Conservation (phyloP, 2,797 vertebrate genomes). For the Gorsachius magnificus region DNA sequence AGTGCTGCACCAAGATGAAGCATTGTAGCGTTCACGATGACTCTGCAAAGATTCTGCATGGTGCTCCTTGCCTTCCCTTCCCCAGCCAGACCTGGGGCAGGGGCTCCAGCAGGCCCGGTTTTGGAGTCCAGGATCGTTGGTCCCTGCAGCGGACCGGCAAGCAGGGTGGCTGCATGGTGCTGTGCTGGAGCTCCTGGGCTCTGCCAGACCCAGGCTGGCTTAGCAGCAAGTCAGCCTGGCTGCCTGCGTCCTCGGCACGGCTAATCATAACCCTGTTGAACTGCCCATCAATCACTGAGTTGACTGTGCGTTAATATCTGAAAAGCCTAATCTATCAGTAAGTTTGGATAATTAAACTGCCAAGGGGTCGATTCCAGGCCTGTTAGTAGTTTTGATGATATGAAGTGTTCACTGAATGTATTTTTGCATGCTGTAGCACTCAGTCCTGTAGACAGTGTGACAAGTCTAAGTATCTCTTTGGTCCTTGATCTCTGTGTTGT, state of each 20-base stretch:
- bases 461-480: not conserved
- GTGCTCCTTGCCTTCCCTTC: not conserved
- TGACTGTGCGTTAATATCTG: not conserved
- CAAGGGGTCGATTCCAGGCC: not conserved
- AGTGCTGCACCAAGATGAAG: not conserved
- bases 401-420: not conserved
- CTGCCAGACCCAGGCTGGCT: not conserved
- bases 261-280: not conserved
- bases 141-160: not conserved
- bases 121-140: not conserved
- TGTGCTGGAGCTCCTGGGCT: not conserved
- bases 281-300: not conserved
- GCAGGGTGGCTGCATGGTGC: not conserved
- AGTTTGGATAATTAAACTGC: not conserved
- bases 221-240: not conserved
- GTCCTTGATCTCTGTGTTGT: not conserved
- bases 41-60: not conserved
- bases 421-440: not conserved
- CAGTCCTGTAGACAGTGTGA: not conserved
- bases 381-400: not conserved
- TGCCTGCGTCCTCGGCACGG: not conserved
- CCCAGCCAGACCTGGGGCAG: not conserved
- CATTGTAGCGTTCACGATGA: fast-evolving
- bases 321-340: not conserved
- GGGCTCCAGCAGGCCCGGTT: not conserved